A percentile compares a stretch with the other conserved stretches of the same genome.
These are phyloP conservation scores for Xyrauchen texanus DNA, from an alignment of 2,113 vertebrate species.

Conservation along the genomic window DNA sequence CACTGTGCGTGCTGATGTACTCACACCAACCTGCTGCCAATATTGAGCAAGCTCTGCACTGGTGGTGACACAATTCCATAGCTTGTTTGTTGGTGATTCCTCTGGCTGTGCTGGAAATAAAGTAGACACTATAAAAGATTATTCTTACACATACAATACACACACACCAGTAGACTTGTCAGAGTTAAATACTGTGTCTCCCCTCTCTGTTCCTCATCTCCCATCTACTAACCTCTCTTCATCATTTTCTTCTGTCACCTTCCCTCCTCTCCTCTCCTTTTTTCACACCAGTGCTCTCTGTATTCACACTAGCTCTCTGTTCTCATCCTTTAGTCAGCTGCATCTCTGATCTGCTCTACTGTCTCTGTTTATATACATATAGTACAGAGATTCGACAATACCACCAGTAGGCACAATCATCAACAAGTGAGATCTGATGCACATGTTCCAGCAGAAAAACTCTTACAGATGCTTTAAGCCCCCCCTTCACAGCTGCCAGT, in stretches of 20 bases:
- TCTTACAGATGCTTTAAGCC: slow-evolving; percentile 20
- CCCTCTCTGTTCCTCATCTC: background rate
- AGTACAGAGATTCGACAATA: background rate
- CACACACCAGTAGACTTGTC: background rate
- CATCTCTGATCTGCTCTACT: slow-evolving; percentile 21
- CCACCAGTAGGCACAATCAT: background rate
- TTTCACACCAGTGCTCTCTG: background rate
- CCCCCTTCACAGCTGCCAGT: slow-evolving; percentile 5
- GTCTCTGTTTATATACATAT: slow-evolving; percentile 24
- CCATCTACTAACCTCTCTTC: background rate
- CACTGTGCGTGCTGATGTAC: no score
- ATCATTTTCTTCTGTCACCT: slow-evolving; percentile 25
- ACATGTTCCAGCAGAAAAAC: slow-evolving; percentile 10
- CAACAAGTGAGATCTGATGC: slow-evolving; percentile 6
- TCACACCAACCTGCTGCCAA: no score
- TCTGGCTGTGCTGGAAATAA: no score
- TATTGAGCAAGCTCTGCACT: no score
- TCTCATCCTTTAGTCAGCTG: slow-evolving; percentile 19
- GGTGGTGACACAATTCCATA: no score
- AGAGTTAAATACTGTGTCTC: background rate
- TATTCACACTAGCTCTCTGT: no score
- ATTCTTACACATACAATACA: slow-evolving; percentile 14
- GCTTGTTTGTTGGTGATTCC: no score
- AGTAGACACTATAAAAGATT: background rate
- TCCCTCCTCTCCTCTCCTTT: background rate